Evolutionary conservation across 1,140 invertebrate species (phyloP).

Genomic region (Hestina assimilis): DNA sequence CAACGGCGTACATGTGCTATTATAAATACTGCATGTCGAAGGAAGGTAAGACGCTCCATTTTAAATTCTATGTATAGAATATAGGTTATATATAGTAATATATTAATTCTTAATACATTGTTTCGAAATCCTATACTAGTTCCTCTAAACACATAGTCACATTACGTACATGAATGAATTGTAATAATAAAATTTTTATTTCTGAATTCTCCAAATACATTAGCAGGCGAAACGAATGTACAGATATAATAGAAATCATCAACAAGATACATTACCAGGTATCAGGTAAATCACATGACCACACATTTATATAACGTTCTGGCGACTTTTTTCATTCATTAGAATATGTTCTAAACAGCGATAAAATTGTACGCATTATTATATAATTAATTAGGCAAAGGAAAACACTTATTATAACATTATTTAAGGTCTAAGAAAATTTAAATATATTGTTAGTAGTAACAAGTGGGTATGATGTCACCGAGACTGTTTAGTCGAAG

Average conservation of each 20-base stretch:
- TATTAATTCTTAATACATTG: constrained; percentile 58
- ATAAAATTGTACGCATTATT: constrained; percentile 73
- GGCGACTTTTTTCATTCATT: constrained; percentile 48
- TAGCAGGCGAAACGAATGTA: constrained; percentile 65
- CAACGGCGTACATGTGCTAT: constrained; percentile 32
- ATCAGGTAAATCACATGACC: constrained; percentile 57
- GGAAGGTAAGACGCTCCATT: constrained; percentile 12
- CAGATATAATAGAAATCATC: constrained; percentile 36
- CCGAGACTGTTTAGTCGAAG: constrained; percentile 86
- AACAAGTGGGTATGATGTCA: constrained; percentile 44
- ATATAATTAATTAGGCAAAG: constrained; percentile 74
- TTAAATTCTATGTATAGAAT: constrained; percentile 25
- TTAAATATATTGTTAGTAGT: constrained; percentile 64
- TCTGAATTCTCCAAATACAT: constrained; percentile 24
- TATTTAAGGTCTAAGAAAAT: constrained; percentile 64
- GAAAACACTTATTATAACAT: constrained; percentile 69
- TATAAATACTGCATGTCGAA: constrained; percentile 32
- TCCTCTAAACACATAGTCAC: constrained; percentile 52
- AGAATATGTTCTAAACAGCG: constrained; percentile 53
- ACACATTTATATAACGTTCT: constrained; percentile 57
- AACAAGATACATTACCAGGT: constrained; percentile 28
- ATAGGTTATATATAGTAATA: constrained; percentile 41
- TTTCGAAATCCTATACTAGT: constrained; percentile 68
- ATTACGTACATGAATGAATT: constrained; percentile 69
- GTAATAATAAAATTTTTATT: constrained; percentile 68